Conservation (phyloP, 2,113 vertebrate genomes). For the Dromaius novaehollandiae region DNA sequence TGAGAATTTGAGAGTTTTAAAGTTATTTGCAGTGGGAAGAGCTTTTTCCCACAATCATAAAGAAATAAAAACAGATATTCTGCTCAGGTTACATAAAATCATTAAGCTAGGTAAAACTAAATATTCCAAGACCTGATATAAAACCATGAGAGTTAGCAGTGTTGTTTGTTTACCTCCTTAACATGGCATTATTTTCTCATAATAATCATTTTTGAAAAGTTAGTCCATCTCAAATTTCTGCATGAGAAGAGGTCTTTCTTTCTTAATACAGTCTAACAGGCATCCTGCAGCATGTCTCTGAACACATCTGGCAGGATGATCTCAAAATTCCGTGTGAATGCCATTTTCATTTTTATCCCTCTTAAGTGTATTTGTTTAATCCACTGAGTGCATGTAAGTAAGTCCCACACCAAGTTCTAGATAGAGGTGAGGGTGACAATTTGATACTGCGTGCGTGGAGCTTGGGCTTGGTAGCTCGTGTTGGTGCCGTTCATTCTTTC, state of each 20-base stretch:
- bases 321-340: neutral
- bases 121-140: neutral
- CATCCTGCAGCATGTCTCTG: neutral
- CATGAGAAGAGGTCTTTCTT: neutral
- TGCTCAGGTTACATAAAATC: constrained; percentile 4
- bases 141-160: neutral
- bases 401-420: neutral
- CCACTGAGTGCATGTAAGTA: neutral
- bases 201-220: neutral
- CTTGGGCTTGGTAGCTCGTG: neutral
- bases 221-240: neutral
- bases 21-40: constrained; percentile 17
- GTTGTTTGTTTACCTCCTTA: neutral
- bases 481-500: neutral
- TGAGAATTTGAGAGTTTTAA: constrained; percentile 10
- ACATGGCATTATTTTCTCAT: neutral
- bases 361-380: neutral
- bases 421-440: neutral
- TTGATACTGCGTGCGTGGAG: neutral
- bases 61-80: constrained; percentile 24
- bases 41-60: constrained; percentile 20
- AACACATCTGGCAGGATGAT: neutral
- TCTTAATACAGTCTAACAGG: neutral
- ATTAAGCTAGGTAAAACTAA: neutral
- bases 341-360: neutral